Evolutionary conservation across 1,140 invertebrate genomes (phyloP).

Genomic region (Bilobella aurantiaca): DNA sequence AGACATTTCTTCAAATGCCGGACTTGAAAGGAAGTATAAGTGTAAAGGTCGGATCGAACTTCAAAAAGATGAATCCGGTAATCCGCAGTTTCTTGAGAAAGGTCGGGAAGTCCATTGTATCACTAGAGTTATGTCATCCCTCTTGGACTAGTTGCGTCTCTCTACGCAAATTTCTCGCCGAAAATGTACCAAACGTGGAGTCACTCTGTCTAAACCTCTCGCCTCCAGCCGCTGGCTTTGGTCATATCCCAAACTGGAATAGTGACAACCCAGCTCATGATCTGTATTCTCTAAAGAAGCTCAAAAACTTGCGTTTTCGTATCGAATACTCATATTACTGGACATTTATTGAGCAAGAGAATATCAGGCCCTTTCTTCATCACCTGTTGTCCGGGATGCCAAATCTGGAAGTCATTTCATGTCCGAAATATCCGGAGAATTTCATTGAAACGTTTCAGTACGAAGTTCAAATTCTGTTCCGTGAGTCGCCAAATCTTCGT

Average conservation of each 20-base stretch:
- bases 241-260: background rate
- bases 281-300: background rate
- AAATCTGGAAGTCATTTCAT: background rate
- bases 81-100: background rate
- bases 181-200: background rate
- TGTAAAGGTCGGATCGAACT: background rate
- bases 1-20: background rate
- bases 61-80: background rate
- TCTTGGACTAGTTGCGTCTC: background rate
- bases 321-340: background rate
- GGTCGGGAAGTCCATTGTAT: background rate
- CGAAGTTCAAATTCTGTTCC: constrained; percentile 1
- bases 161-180: background rate
- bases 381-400: background rate
- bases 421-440: background rate
- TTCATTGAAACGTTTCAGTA: constrained; percentile 5
- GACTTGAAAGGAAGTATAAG: background rate
- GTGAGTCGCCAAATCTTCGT: background rate
- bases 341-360: background rate
- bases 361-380: background rate
- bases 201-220: background rate
- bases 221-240: background rate
- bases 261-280: background rate
- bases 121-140: background rate
- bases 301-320: background rate